phyloP scores from a whole-genome alignment of 2,797 vertebrate genomes.

The Cyprinodon diabolis region DNA sequence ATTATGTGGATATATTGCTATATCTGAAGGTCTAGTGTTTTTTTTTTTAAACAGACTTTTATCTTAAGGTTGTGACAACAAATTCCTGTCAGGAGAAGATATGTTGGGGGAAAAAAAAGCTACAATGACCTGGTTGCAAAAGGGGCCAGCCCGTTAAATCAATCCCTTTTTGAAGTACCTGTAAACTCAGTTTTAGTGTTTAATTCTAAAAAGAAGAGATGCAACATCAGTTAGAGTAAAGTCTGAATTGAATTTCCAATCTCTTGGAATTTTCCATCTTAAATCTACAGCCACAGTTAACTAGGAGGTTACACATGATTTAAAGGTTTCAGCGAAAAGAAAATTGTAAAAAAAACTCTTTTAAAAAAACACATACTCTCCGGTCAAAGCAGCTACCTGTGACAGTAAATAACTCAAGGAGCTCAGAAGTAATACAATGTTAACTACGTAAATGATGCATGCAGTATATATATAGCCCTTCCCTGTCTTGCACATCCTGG shows the following conservation, averaged over 20 bases:
- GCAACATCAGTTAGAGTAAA: neutral
- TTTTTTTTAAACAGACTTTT: neutral
- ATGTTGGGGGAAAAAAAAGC: too few relatives aligned
- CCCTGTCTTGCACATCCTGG: too few relatives aligned
- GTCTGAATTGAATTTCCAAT: neutral
- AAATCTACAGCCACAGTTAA: neutral
- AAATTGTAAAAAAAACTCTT: neutral
- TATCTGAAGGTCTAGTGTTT: conserved; percentile 1
- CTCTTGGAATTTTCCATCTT: neutral
- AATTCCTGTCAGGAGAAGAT: neutral
- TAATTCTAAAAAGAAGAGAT: neutral
- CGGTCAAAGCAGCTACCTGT: too few relatives aligned
- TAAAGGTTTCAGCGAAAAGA: neutral
- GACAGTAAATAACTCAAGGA: too few relatives aligned
- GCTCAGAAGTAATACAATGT: too few relatives aligned
- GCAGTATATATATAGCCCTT: too few relatives aligned
- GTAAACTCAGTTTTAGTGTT: neutral
- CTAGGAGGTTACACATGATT: neutral
- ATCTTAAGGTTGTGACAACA: neutral
- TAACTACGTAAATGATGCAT: too few relatives aligned
- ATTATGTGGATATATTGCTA: neutral
- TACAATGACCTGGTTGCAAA: neutral
- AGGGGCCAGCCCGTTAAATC: too few relatives aligned
- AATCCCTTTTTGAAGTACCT: neutral
- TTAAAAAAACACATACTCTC: too few relatives aligned